Conservation (phyloP, 2,797 vertebrate genomes). For the Monodelphis domestica region DNA sequence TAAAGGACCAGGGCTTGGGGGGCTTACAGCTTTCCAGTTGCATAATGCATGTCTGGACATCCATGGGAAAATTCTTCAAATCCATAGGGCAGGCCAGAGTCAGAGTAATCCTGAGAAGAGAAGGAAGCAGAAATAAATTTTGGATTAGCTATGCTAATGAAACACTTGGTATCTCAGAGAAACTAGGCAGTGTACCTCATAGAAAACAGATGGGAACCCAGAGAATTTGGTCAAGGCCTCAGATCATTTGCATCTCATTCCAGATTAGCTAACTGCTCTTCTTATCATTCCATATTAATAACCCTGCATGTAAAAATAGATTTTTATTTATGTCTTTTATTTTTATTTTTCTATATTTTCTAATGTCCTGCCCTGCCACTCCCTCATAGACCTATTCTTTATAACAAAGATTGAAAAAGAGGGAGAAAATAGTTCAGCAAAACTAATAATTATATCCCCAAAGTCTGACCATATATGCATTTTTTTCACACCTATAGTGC, state of each 20-base stretch:
- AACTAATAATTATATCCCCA: background rate
- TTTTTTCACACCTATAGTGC: background rate
- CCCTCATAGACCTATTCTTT: background rate
- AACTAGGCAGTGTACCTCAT: background rate
- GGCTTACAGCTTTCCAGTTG: conserved; percentile 99
- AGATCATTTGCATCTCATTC: background rate
- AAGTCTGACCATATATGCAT: background rate
- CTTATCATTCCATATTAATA: background rate
- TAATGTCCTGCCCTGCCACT: background rate
- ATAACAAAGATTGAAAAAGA: background rate
- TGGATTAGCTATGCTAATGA: background rate
- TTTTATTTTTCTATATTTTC: background rate
- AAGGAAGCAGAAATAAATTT: conserved; percentile 49
- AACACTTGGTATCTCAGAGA: background rate
- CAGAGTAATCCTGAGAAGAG: conserved; percentile 89
- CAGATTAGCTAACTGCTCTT: background rate
- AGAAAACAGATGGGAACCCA: background rate
- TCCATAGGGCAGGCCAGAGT: conserved; percentile 96
- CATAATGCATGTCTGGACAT: conserved; percentile 99
- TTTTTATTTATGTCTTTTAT: background rate
- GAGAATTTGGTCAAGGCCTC: background rate
- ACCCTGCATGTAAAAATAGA: background rate
- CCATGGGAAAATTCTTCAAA: conserved; percentile 99
- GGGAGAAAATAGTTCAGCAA: too few relatives aligned
- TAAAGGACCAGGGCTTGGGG: background rate